Base-by-base conservation (phyloP, 2,888 invertebrate genomes). In the Acleris cristana region DNA sequence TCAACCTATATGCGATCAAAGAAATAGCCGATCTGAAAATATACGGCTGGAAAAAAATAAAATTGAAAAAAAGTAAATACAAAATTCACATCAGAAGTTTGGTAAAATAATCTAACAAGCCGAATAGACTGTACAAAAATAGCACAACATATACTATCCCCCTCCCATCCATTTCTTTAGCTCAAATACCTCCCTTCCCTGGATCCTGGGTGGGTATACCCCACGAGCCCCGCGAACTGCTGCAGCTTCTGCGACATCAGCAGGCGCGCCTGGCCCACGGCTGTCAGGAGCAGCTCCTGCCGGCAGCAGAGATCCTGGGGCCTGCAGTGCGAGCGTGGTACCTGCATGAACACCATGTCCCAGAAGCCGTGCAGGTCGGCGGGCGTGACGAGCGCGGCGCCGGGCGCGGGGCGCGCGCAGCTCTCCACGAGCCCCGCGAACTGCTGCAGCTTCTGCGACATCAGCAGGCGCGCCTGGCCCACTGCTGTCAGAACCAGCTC, bases 331-430 rank as follows among this genome's bases (percentile, higher is more conserved):
- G 40, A 2, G 21, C 48, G 21, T 0, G 2, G 23, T 18, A 14
- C 60, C 30, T 19, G 97, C 85, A 96, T 94, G 73, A 94, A 94
- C 48, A 97, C 94, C 95, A 97, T 96, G 77, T 97, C 97, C 97
- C 97, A 98, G 90, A 97, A 98, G 30, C 97, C 97, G 75, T 95
- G 96, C 64, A 98, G 92, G 89, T 98, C 98, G 7, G 94, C 94
- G 68, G 94, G 93, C 0, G 94, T 95, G 52, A 96, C 93, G 12
- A 93, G 86, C 71, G 93, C 91, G 34, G 87, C 80, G n/a, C 90
- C 91, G 34, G 89, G 69, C 81, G 87, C 72, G 72, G 91, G 77
- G 67, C 83, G 76, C 81, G 92, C 81, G 79, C 86, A 92, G 0
- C 81, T 75, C 64, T 86, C 85, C 73, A 94, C 94, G 54, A 96